Evolutionary conservation across 2,797 vertebrate genomes (phyloP).

Genomic region (Betta splendens): DNA sequence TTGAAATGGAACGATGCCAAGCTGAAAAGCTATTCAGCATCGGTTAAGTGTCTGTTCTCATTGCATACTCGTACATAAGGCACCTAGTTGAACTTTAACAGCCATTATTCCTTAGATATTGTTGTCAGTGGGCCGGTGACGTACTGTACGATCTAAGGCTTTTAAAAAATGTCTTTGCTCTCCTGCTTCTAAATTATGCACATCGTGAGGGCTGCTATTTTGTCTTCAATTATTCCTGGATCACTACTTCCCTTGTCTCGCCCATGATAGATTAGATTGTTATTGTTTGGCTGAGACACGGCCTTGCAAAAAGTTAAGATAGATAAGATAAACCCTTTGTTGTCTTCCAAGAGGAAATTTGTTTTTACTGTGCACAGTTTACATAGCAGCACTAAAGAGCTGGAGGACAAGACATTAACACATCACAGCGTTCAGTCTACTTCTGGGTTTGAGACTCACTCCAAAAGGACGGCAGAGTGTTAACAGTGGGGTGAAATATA

Average conservation of each 20-base stretch:
- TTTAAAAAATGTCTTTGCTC: conserved; percentile 6
- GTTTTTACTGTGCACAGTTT: conserved; percentile 36
- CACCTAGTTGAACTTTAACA: conserved; percentile 5
- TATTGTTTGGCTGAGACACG: conserved; percentile 51
- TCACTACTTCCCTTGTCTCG: conserved; percentile 24
- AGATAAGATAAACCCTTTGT: conserved; percentile 41
- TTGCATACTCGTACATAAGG: conserved; percentile 11
- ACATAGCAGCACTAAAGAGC: conserved; percentile 25
- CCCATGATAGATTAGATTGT: conserved; percentile 57
- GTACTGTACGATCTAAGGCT: conserved; percentile 2
- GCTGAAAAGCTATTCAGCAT: not conserved
- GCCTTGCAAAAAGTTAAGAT: conserved; percentile 43
- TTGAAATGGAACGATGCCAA: conserved; percentile 18
- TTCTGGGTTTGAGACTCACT: conserved; percentile 9
- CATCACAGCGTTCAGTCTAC: conserved; percentile 20
- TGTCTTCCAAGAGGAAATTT: conserved; percentile 53
- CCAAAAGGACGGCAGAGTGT: not conserved
- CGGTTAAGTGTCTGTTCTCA: conserved; percentile 12
- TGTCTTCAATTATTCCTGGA: conserved; percentile 52
- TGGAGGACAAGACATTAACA: conserved; percentile 23
- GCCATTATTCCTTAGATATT: conserved; percentile 9
- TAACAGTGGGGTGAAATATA: conserved; percentile 1
- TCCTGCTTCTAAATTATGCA: conserved; percentile 53
- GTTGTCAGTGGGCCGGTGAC: conserved; percentile 6
- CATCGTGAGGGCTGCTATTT: conserved; percentile 57